Percentiles rank a stretch among this genome's conserved stretches.
phyloP scores from a whole-genome alignment of 2,797 vertebrate species.

The Anabas testudineus region DNA sequence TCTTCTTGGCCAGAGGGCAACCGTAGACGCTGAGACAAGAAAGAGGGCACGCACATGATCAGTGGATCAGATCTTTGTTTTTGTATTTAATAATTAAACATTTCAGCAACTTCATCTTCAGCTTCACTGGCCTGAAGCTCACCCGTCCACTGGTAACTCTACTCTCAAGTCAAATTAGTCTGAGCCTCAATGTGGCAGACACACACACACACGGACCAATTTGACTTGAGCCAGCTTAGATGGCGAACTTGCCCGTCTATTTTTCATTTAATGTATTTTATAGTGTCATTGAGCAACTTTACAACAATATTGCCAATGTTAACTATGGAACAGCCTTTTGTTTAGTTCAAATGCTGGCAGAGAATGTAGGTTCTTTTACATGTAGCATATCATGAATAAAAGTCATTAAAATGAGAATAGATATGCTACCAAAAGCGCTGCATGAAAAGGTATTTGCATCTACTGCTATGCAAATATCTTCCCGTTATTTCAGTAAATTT shows the following conservation, averaged over 20 bases:
- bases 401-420: too few relatives aligned
- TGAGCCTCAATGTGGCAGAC: conserved; percentile 24
- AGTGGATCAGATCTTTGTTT: conserved; percentile 40
- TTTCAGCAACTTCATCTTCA: neutral
- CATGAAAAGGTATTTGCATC: neutral
- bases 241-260: too few relatives aligned
- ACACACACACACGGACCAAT: too few relatives aligned
- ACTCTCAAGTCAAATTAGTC: conserved; percentile 14
- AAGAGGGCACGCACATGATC: conserved; percentile 39
- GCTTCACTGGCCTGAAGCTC: neutral
- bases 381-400: neutral
- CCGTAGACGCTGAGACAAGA: conserved; percentile 90
- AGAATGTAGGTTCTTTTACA: too few relatives aligned
- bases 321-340: too few relatives aligned
- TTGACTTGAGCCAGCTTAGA: too few relatives aligned
- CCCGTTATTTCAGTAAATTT: neutral
- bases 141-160: neutral
- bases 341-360: too few relatives aligned
- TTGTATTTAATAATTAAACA: conserved; percentile 21
- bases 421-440: neutral
- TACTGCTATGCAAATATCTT: neutral
- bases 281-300: neutral
- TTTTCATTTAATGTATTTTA: neutral
- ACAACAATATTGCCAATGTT: too few relatives aligned
- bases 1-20: conserved; percentile 97